These are phyloP conservation scores for Microchrysa polita DNA, from an alignment of 2,888 invertebrate species.

Conservation along the genomic window DNA sequence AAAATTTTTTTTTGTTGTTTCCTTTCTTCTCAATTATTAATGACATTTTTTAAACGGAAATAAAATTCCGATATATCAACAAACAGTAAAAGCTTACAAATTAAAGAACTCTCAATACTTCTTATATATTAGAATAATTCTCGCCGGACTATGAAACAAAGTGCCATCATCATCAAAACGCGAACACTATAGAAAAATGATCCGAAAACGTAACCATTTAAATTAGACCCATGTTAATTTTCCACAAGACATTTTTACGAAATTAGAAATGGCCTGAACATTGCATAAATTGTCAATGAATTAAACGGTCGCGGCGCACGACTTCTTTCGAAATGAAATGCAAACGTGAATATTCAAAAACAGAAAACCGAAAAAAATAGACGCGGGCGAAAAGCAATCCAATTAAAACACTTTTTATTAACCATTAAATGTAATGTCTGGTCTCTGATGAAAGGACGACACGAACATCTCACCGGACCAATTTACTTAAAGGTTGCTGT, in stretches of 20 bases:
- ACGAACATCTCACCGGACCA: slow-evolving; percentile 46
- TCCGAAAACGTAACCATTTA: slow-evolving; percentile 9
- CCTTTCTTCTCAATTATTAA: neutral
- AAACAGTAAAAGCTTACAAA: no score
- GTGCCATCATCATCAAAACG: no score
- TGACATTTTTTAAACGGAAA: no score
- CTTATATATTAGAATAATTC: no score
- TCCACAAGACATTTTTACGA: slow-evolving; percentile 38
- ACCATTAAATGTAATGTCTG: slow-evolving; percentile 45
- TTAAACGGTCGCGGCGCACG: slow-evolving; percentile 15
- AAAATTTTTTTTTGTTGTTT: neutral
- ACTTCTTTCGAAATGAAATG: neutral
- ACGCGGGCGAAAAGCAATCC: slow-evolving; percentile 37
- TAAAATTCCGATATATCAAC: no score
- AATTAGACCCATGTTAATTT: slow-evolving; percentile 34
- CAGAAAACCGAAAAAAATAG: no score
- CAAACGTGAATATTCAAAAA: neutral
- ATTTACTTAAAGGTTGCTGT: slow-evolving; percentile 32
- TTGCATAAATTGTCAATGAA: slow-evolving; percentile 39
- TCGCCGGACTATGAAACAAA: no score
- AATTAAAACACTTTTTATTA: slow-evolving; percentile 46
- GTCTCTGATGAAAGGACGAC: slow-evolving; percentile 43
- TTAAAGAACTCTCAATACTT: no score
- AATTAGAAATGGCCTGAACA: slow-evolving; percentile 39
- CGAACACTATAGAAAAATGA: neutral